These are phyloP conservation scores for Chelonoidis abingdonii DNA, from an alignment of 2,113 vertebrate genomes.

Conservation along the genomic window DNA sequence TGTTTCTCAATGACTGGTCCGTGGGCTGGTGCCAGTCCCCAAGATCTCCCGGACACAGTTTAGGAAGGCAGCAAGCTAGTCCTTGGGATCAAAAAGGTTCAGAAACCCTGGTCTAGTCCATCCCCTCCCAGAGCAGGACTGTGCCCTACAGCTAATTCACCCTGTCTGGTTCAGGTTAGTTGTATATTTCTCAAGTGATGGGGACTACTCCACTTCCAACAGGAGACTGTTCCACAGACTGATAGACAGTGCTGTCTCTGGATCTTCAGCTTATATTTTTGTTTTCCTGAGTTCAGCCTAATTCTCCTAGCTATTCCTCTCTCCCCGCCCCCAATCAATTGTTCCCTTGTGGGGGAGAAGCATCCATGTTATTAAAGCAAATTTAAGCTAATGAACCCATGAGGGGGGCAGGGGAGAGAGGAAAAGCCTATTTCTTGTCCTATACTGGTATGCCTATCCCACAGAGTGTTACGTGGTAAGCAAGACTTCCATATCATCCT, in stretches of 20 bases:
- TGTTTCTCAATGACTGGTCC: not conserved
- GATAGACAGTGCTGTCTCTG: not conserved
- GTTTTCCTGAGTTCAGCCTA: not conserved
- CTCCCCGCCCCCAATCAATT: not conserved
- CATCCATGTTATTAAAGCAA: not conserved
- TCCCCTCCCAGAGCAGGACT: not conserved
- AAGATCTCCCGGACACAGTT: not conserved
- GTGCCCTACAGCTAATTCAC: not conserved
- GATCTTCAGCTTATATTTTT: constrained; percentile 31
- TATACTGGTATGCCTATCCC: not conserved
- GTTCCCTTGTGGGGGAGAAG: not conserved
- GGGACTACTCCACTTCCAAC: not conserved
- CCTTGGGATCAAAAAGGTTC: not conserved
- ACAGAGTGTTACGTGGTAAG: not conserved
- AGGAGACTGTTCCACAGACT: not conserved
- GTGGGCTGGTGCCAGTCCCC: not conserved
- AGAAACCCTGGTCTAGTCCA: not conserved
- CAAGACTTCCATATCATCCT: rapidly evolving
- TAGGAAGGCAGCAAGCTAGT: not conserved
- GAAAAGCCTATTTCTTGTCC: not conserved
- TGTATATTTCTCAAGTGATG: not conserved
- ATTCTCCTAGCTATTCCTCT: not conserved
- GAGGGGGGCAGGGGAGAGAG: not conserved
- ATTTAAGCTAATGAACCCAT: not conserved
- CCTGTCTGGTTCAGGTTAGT: not conserved